Conservation (phyloP, 2,888 invertebrate species). For the Apotomis turbidana region DNA sequence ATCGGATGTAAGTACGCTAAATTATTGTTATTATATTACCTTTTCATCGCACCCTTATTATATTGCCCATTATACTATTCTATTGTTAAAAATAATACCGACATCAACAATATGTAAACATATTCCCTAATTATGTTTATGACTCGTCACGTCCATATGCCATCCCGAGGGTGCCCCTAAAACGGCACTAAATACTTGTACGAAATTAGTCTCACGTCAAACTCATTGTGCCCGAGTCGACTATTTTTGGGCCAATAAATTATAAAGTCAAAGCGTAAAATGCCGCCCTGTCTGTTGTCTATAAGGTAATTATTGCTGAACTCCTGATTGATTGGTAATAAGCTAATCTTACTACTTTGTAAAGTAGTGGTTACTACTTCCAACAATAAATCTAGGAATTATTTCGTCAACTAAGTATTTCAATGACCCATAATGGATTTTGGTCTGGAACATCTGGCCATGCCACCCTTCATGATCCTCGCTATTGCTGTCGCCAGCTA, state of each 20-base stretch:
- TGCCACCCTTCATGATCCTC: no score
- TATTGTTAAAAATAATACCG: constrained; percentile 12
- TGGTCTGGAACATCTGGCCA: no score
- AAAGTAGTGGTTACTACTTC: neutral
- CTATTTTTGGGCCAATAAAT: constrained; percentile 72
- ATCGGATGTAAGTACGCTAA: no score
- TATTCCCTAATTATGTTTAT: constrained; percentile 12
- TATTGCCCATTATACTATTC: neutral
- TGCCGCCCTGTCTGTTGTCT: constrained; percentile 61
- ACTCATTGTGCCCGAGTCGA: constrained; percentile 51
- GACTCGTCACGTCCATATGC: constrained; percentile 3
- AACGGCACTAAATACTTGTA: constrained; percentile 62
- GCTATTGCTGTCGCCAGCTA: no score
- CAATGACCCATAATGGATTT: no score
- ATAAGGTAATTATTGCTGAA: constrained; percentile 62
- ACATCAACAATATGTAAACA: constrained; percentile 22
- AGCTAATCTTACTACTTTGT: constrained; percentile 4
- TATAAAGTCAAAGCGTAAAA: constrained; percentile 65
- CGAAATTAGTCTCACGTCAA: constrained; percentile 73
- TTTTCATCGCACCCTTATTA: neutral
- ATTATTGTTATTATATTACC: no score
- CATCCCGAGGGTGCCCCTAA: constrained; percentile 45
- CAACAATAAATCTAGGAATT: no score
- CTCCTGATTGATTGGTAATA: constrained; percentile 35
- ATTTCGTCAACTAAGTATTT: no score